Conservation (phyloP, 2,113 vertebrate species). For the Alouatta palliata region DNA sequence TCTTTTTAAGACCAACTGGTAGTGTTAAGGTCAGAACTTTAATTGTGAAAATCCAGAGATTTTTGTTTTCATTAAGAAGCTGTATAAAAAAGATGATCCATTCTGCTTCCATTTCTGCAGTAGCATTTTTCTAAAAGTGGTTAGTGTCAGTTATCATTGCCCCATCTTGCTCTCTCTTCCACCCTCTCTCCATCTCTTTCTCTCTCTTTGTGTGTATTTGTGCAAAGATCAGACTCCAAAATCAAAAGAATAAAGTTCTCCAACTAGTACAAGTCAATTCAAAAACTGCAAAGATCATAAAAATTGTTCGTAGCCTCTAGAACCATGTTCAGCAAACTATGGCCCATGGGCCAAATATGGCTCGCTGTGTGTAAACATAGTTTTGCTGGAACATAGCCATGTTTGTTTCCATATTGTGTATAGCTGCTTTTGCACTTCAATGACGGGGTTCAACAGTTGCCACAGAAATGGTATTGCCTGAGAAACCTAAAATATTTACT, state of each 20-base stretch:
- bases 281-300: background rate
- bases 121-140: background rate
- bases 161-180: background rate
- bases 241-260: background rate
- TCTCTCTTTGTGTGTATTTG: background rate
- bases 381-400: background rate
- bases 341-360: background rate
- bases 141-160: background rate
- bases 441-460: background rate
- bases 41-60: background rate
- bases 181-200: background rate
- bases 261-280: background rate
- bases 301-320: background rate
- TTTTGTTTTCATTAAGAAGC: slow-evolving; percentile 32
- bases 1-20: slow-evolving; percentile 24
- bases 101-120: background rate
- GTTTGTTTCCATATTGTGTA: background rate
- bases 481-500: slow-evolving; percentile 20
- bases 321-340: background rate
- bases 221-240: background rate
- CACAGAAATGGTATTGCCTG: background rate
- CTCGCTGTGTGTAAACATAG: background rate
- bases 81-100: background rate
- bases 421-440: background rate
- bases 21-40: background rate